Percentiles rank a stretch among this genome's conserved stretches.
phyloP scores from a whole-genome alignment of 1,140 invertebrate species.

The Stenopsyche tienmushanensis region DNA sequence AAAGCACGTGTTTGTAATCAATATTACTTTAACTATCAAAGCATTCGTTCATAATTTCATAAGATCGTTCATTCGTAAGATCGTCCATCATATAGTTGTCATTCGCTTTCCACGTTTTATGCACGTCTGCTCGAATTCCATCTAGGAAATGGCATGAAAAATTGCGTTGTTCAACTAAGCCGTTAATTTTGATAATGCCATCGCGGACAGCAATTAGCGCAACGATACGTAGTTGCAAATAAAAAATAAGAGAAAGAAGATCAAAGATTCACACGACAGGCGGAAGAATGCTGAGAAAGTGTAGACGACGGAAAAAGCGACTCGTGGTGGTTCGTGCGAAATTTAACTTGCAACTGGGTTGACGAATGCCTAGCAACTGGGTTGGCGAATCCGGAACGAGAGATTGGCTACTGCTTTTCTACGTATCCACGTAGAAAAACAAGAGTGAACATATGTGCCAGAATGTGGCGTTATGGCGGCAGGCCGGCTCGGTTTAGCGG shows the following conservation, averaged over 20 bases:
- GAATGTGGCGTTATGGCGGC: background rate
- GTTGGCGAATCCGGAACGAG: constrained; percentile 1
- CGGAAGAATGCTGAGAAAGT: constrained; percentile 1
- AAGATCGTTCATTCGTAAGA: no score
- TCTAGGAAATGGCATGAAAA: no score
- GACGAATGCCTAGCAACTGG: constrained; percentile 1
- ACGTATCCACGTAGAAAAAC: background rate
- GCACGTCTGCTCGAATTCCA: no score
- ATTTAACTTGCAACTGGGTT: background rate
- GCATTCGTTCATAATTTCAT: no score
- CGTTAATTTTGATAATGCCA: no score
- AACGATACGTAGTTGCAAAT: no score
- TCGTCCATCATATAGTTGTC: no score
- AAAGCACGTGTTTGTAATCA: no score
- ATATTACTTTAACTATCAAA: no score
- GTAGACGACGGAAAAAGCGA: background rate
- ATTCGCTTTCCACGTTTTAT: no score
- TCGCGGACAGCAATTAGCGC: no score
- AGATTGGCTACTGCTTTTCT: background rate
- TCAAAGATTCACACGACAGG: background rate
- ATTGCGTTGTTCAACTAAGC: no score
- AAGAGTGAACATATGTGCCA: constrained; percentile 8
- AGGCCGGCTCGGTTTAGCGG: background rate
- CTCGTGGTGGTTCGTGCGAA: background rate
- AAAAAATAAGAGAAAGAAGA: background rate